Conservation (phyloP, 2,888 invertebrate species). For the Heteromurus nitidus region DNA sequence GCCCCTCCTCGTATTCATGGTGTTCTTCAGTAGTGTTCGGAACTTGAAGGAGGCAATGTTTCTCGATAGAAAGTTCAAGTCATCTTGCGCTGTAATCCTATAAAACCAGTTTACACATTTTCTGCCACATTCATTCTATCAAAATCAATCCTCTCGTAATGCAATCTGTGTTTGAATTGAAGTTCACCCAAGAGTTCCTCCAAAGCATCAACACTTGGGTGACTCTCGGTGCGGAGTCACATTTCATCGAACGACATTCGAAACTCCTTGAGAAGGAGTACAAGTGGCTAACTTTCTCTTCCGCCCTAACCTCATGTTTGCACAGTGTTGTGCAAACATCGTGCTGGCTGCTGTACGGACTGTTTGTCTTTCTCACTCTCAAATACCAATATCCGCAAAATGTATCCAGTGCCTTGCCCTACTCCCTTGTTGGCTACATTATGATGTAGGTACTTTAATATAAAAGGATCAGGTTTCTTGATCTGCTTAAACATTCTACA, state of each 20-base stretch:
- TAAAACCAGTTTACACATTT: too few species aligned
- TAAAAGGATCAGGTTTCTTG: background rate
- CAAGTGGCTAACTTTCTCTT: background rate
- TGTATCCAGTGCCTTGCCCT: background rate
- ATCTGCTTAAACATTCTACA: background rate
- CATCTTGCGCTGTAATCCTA: slow-evolving; percentile 36
- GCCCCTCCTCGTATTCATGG: slow-evolving; percentile 10
- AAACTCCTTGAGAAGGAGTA: slow-evolving; percentile 24
- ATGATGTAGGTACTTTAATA: slow-evolving; percentile 10
- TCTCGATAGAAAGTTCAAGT: slow-evolving; percentile 20
- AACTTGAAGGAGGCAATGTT: slow-evolving; percentile 15
- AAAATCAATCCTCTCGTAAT: too few species aligned
- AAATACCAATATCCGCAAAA: background rate
- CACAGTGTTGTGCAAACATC: slow-evolving; percentile 16
- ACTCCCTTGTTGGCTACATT: slow-evolving; percentile 10
- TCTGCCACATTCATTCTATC: too few species aligned
- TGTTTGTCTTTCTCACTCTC: background rate
- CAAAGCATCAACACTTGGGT: slow-evolving; percentile 19
- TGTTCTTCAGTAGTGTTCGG: slow-evolving; percentile 15
- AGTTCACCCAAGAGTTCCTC: slow-evolving; percentile 37
- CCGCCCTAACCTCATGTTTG: background rate
- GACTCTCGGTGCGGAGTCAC: slow-evolving; percentile 37
- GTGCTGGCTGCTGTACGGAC: slow-evolving; percentile 26
- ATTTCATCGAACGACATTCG: slow-evolving; percentile 34
- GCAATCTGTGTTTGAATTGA: background rate